A percentile compares a stretch with the other conserved stretches of the same genome.
phyloP scores from a whole-genome alignment of 2,113 vertebrate genomes.

The Antigone vipio region DNA sequence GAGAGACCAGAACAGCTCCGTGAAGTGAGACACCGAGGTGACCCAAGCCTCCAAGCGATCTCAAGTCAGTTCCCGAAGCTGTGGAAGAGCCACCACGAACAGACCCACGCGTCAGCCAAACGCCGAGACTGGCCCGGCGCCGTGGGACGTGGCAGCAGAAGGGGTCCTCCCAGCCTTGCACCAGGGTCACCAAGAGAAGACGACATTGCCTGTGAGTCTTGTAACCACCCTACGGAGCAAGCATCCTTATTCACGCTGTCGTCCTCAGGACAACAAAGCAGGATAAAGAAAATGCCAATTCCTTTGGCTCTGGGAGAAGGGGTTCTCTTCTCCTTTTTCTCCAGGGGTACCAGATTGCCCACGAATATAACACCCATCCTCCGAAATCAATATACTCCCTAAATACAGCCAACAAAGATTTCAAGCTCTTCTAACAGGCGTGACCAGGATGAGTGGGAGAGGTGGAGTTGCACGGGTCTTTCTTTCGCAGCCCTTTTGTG shows the following conservation, averaged over 20 bases:
- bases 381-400: background rate
- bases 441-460: background rate
- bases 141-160: fast-evolving
- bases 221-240: fast-evolving
- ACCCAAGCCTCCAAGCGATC: background rate
- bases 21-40: background rate
- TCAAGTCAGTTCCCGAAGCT: background rate
- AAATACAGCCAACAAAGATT: background rate
- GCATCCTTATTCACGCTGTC: fast-evolving
- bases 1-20: background rate
- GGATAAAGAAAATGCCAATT: background rate
- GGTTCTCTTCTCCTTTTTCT: background rate
- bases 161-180: fast-evolving
- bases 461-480: background rate
- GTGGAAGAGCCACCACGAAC: background rate
- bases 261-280: background rate
- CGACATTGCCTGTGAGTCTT: background rate
- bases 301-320: background rate
- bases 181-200: too few species aligned
- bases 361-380: fast-evolving
- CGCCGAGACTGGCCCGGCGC: fast-evolving
- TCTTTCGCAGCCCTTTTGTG: background rate
- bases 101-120: fast-evolving
- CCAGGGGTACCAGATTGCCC: background rate
- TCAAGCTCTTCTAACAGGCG: background rate